These are phyloP conservation scores for Elephas maximus DNA, from an alignment of 2,113 vertebrate genomes.

Conservation along the genomic window DNA sequence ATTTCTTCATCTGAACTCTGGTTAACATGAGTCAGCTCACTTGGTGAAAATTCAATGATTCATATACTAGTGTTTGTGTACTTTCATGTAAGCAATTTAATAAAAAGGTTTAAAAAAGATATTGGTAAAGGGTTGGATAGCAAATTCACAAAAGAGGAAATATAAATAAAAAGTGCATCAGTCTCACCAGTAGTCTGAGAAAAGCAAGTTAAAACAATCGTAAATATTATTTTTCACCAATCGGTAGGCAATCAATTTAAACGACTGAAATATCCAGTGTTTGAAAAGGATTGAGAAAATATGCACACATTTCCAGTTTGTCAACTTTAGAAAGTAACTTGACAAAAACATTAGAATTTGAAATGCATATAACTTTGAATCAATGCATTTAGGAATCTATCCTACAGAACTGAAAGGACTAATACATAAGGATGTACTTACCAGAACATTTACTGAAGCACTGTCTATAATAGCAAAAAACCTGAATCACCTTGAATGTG, in stretches of 20 bases:
- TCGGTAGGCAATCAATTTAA: neutral
- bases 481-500: neutral
- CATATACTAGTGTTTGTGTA: neutral
- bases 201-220: neutral
- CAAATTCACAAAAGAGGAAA: slow-evolving; percentile 5
- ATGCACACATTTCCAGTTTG: neutral
- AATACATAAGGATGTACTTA: neutral
- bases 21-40: neutral
- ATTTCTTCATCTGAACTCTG: neutral
- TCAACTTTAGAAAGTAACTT: slow-evolving; percentile 25
- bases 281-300: slow-evolving; percentile 28
- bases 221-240: neutral
- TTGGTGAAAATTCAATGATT: neutral
- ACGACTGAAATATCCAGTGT: neutral
- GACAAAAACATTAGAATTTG: slow-evolving; percentile 2
- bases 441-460: slow-evolving; percentile 16
- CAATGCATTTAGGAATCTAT: neutral
- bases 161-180: neutral
- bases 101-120: neutral
- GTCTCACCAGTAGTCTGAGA: neutral
- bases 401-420: neutral
- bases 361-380: neutral
- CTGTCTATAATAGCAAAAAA: neutral
- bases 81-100: neutral
- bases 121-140: neutral